These are phyloP conservation scores for Hafferia zeledoni DNA, from an alignment of 2,797 vertebrate species.

Conservation along the genomic window DNA sequence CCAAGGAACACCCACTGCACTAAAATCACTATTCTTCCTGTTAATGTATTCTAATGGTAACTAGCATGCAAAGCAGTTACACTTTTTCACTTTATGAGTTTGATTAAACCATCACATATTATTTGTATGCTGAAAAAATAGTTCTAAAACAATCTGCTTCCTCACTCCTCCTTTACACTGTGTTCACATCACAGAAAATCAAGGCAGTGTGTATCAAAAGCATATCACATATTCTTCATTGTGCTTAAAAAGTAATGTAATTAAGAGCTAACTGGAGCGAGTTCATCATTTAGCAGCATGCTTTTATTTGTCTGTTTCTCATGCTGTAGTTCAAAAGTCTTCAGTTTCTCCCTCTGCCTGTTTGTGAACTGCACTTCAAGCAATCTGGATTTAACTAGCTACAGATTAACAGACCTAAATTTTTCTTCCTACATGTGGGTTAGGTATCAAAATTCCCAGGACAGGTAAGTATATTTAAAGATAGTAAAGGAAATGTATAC, in stretches of 20 bases:
- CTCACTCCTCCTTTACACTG: not conserved
- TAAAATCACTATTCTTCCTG: not conserved
- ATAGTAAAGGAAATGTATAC: not conserved
- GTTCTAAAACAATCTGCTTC: not conserved
- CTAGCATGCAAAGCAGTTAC: not conserved
- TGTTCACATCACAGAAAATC: not conserved
- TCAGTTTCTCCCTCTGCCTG: not conserved
- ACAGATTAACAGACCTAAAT: not conserved
- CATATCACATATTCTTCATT: not conserved
- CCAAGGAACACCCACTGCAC: not conserved
- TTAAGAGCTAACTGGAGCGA: not conserved
- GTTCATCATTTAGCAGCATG: not conserved
- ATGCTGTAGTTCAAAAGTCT: not conserved
- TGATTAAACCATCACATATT: not conserved
- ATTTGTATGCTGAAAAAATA: not conserved
- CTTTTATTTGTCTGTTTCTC: not conserved
- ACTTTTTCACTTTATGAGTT: not conserved
- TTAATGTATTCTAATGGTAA: not conserved
- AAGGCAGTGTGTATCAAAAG: not conserved
- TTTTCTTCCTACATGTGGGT: not conserved
- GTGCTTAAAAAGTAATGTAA: not conserved
- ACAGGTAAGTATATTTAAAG: not conserved
- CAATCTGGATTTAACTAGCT: not conserved
- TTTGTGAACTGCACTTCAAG: not conserved
- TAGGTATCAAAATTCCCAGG: not conserved